Evolutionary conservation across 2,113 vertebrate species (phyloP).

Genomic region (Pterocles gutturalis): DNA sequence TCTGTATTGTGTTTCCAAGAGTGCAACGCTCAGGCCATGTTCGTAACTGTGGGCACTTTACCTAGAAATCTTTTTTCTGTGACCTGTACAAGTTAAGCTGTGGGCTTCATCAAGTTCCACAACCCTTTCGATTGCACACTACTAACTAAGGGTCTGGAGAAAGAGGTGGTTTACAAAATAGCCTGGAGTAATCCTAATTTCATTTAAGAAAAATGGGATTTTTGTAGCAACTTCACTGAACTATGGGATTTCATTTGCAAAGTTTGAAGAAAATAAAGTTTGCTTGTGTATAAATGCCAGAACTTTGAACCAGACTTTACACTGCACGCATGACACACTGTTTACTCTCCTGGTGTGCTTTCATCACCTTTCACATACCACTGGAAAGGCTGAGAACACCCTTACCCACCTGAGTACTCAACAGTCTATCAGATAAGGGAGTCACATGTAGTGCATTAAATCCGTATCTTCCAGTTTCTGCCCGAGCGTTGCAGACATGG

Average conservation of each 20-base stretch:
- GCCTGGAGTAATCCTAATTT: not conserved
- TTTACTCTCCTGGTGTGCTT: not conserved
- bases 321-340: fast-evolving
- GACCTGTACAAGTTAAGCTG: not conserved
- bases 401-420: not conserved
- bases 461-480: fast-evolving
- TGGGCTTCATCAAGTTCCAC: not conserved
- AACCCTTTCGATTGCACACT: not conserved
- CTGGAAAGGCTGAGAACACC: not conserved
- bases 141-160: not conserved
- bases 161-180: not conserved
- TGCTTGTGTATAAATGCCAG: not conserved
- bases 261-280: not conserved
- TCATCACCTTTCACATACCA: not conserved
- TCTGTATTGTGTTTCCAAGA: not conserved
- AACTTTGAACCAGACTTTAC: not conserved
- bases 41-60: not conserved
- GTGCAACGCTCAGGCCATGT: not conserved
- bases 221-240: not conserved
- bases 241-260: not conserved
- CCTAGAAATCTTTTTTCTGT: not conserved
- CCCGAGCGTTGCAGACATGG: not conserved
- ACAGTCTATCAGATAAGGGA: not conserved
- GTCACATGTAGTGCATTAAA: not conserved
- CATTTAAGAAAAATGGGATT: not conserved